These are phyloP conservation scores for Atherinosoma microstoma DNA, from an alignment of 2,797 vertebrate genomes.

Conservation along the genomic window DNA sequence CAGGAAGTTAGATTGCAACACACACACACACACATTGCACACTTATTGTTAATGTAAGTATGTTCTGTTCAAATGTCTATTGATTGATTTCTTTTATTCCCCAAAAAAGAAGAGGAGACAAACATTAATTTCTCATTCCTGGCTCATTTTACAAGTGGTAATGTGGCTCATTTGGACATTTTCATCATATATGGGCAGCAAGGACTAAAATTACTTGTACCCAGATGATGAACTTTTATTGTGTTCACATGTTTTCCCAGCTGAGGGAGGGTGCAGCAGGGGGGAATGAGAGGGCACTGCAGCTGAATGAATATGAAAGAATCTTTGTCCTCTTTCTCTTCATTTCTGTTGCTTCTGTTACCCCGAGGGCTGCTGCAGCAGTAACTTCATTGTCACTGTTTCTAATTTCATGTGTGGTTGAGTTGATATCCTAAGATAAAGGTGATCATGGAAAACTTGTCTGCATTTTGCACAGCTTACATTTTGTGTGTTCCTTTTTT, in stretches of 20 bases:
- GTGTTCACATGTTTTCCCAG: slow-evolving; percentile 59
- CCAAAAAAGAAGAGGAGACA: slow-evolving; percentile 3
- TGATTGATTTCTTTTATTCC: slow-evolving; percentile 28
- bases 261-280: slow-evolving; percentile 20
- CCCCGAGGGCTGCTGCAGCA: slow-evolving; percentile 9
- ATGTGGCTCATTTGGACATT: slow-evolving; percentile 42
- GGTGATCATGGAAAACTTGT: slow-evolving; percentile 13
- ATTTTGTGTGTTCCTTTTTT: slow-evolving; percentile 30
- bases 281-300: slow-evolving; percentile 37
- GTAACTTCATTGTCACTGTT: slow-evolving; percentile 34
- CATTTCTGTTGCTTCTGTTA: slow-evolving; percentile 22
- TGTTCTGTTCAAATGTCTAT: slow-evolving; percentile 48
- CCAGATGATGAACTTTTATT: slow-evolving; percentile 57
- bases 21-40: slow-evolving; percentile 25
- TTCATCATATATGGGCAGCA: slow-evolving; percentile 43
- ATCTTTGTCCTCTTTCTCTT: slow-evolving; percentile 41
- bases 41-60: slow-evolving; percentile 61
- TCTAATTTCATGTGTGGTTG: slow-evolving; percentile 26
- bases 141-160: slow-evolving; percentile 28
- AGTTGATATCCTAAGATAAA: slow-evolving; percentile 15
- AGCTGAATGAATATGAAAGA: slow-evolving; percentile 47
- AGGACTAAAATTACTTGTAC: slow-evolving; percentile 39
- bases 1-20: slow-evolving; percentile 71
- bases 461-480: slow-evolving; percentile 25
- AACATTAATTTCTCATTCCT: slow-evolving; percentile 11